Percentiles rank a stretch among this genome's conserved stretches.
Conservation (phyloP, 2,797 vertebrate genomes). For the Botia almorhae region DNA sequence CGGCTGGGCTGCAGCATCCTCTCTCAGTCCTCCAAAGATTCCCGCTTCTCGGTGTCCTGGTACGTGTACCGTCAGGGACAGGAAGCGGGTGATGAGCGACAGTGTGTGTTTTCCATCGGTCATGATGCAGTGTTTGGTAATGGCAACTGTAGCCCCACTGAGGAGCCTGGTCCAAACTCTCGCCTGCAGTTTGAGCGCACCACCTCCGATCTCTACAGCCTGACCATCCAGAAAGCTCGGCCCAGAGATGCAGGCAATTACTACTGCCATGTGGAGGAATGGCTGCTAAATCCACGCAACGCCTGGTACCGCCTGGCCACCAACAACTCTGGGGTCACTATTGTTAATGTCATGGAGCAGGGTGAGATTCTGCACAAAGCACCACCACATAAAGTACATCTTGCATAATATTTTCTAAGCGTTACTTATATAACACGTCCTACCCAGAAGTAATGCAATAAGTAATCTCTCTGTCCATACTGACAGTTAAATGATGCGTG, state of each 20-base stretch:
- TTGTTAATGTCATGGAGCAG: conserved; percentile 84
- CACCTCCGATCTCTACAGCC: conserved; percentile 85
- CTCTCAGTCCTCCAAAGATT: conserved; percentile 89
- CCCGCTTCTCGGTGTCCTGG: conserved; percentile 94
- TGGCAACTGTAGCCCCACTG: conserved; percentile 80
- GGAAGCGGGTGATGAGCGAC: conserved; percentile 63
- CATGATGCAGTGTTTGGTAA: conserved; percentile 88
- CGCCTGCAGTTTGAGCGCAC: conserved; percentile 91
- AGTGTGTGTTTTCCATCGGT: conserved; percentile 87
- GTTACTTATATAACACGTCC: neutral
- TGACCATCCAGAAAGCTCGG: conserved; percentile 86
- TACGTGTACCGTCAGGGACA: conserved; percentile 69
- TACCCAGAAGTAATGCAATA: neutral
- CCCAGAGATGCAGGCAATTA: conserved; percentile 86
- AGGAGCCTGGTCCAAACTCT: conserved; percentile 75
- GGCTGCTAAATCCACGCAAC: conserved; percentile 89
- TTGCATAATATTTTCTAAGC: neutral
- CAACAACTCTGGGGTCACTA: conserved; percentile 86
- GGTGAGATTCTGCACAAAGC: conserved; percentile 72
- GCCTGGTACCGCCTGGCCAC: conserved; percentile 91
- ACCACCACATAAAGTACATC: neutral
- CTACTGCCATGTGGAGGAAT: conserved; percentile 93
- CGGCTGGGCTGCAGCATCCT: conserved; percentile 89
- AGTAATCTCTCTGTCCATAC: neutral
- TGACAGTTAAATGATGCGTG: neutral